Conservation (phyloP, 2,113 vertebrate genomes). For the Chamaetylas fuelleborni region DNA sequence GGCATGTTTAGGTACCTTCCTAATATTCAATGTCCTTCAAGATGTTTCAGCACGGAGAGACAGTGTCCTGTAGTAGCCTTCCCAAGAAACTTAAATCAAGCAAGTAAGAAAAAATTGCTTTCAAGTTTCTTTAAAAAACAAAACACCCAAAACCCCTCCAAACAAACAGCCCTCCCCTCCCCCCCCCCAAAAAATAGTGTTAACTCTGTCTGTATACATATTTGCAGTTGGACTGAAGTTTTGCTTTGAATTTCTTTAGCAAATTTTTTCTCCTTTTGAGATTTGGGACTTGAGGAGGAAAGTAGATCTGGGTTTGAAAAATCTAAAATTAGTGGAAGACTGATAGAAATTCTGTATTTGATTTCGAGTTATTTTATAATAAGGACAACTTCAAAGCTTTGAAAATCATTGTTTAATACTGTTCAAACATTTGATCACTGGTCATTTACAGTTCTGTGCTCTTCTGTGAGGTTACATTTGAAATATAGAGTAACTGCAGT, state of each 20-base stretch:
- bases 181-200: background rate
- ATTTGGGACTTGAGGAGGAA: background rate
- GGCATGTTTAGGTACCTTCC: background rate
- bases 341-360: background rate
- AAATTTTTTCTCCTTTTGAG: background rate
- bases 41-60: background rate
- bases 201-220: background rate
- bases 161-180: background rate
- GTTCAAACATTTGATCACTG: background rate
- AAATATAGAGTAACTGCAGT: background rate
- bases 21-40: background rate
- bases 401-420: accelerated
- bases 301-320: background rate
- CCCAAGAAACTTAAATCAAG: background rate
- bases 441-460: background rate
- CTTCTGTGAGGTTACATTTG: background rate
- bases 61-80: background rate
- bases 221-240: background rate
- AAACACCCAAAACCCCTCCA: too few relatives aligned
- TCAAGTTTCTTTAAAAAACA: background rate
- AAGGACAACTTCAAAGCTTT: background rate
- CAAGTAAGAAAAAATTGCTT: background rate
- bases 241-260: background rate
- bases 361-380: background rate
- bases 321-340: background rate